Evolutionary conservation across 1,140 invertebrate genomes (phyloP).

Genomic region (Parapsyche elsis): DNA sequence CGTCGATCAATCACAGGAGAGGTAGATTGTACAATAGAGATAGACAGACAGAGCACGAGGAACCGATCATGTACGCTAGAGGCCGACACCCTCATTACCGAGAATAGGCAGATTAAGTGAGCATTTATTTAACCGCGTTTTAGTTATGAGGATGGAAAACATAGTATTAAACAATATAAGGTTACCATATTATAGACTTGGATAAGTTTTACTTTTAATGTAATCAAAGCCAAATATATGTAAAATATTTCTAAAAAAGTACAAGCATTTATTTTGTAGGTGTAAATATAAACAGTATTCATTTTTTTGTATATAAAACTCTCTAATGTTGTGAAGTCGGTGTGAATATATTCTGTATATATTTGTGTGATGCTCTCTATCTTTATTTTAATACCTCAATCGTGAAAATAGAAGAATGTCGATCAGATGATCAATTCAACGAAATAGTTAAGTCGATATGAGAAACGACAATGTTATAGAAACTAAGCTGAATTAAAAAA

Average conservation of each 20-base stretch:
- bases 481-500: no score
- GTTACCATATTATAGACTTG: constrained; percentile 53
- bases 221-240: constrained; percentile 54
- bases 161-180: constrained; percentile 36
- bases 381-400: constrained; percentile 29
- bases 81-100: constrained; percentile 51
- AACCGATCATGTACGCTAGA: constrained; percentile 45
- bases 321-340: constrained; percentile 17
- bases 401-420: not conserved
- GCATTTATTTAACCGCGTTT: not conserved
- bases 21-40: constrained; percentile 41
- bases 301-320: constrained; percentile 37
- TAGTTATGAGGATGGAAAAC: not conserved
- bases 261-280: constrained; percentile 56
- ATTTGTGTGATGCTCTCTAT: constrained; percentile 26
- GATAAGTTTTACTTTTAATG: constrained; percentile 51
- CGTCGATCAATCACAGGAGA: constrained; percentile 46
- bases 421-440: no score
- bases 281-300: constrained; percentile 50
- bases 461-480: no score
- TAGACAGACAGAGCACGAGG: constrained; percentile 44
- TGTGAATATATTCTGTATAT: not conserved
- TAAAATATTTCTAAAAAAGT: constrained; percentile 52
- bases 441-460: no score
- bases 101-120: constrained; percentile 34